Conservation (phyloP, 2,888 invertebrate genomes). For the Drosophila buzzatii region DNA sequence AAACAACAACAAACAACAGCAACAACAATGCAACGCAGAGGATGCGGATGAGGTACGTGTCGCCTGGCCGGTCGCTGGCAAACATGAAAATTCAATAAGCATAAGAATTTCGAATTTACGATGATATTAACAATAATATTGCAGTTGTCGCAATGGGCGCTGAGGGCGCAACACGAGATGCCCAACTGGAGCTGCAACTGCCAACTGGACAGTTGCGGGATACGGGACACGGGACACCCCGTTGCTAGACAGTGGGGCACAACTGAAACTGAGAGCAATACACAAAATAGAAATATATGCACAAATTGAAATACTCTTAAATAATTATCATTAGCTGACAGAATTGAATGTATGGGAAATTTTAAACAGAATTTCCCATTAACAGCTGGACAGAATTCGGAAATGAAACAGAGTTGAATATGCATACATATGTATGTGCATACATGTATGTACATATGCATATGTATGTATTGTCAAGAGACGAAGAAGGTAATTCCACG, state of each 20-base stretch:
- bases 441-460: too few relatives aligned
- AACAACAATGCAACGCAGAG: slow-evolving; percentile 14
- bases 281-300: background rate
- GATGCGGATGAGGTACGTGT: slow-evolving; percentile 33
- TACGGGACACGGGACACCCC: slow-evolving; percentile 34
- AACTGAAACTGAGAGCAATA: background rate
- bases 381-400: background rate
- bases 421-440: too few relatives aligned
- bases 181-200: slow-evolving; percentile 42
- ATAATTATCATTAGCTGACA: background rate
- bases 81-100: slow-evolving; percentile 84
- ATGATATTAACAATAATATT: slow-evolving; percentile 82
- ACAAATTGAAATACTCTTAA: background rate
- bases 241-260: slow-evolving; percentile 20
- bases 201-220: slow-evolving; percentile 19
- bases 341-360: background rate
- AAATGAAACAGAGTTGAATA: background rate
- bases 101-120: slow-evolving; percentile 83
- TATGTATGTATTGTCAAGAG: background rate
- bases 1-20: slow-evolving; percentile 8
- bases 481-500: background rate
- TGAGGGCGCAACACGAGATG: slow-evolving; percentile 63
- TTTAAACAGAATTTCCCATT: background rate
- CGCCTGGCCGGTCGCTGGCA: slow-evolving; percentile 26
- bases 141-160: slow-evolving; percentile 62